A percentile compares a stretch with the other conserved stretches of the same genome.
Conservation (phyloP, 2,113 vertebrate genomes). For the Nestor notabilis region DNA sequence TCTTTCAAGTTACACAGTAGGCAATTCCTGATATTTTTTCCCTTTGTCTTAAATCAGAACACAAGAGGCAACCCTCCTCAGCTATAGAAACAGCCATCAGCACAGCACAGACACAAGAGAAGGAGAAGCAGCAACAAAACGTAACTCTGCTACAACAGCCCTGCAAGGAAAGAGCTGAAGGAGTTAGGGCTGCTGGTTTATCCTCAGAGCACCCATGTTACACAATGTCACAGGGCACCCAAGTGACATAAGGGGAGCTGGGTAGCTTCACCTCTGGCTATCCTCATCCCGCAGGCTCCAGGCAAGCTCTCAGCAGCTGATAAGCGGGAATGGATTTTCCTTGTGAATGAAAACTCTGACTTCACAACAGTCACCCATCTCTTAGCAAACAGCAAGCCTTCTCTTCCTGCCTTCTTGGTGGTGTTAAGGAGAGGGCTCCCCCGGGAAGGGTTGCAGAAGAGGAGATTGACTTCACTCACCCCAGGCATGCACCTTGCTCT, state of each 20-base stretch:
- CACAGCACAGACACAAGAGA: background rate
- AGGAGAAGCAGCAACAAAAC: background rate
- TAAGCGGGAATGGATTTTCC: background rate
- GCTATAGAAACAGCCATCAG: background rate
- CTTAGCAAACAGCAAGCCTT: background rate
- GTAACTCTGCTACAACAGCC: rapidly evolving
- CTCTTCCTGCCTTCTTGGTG: background rate
- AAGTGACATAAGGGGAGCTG: background rate
- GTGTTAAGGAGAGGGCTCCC: background rate
- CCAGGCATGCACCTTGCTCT: background rate
- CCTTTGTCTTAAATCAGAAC: background rate
- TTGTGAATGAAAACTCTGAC: background rate
- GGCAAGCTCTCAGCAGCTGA: background rate
- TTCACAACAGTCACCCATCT: rapidly evolving
- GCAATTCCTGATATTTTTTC: background rate
- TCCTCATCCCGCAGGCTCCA: background rate
- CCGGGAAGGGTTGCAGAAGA: rapidly evolving
- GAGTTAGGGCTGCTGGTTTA: background rate
- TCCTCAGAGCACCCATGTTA: background rate
- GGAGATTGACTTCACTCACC: background rate
- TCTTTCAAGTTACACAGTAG: background rate
- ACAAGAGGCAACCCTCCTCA: background rate
- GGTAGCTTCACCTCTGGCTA: background rate
- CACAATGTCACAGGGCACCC: background rate
- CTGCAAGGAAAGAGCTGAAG: background rate